Evolutionary conservation across 2,113 vertebrate species (phyloP), one percentile per base, ranked within the genome.

Genomic region (Pteronura brasiliensis): DNA sequence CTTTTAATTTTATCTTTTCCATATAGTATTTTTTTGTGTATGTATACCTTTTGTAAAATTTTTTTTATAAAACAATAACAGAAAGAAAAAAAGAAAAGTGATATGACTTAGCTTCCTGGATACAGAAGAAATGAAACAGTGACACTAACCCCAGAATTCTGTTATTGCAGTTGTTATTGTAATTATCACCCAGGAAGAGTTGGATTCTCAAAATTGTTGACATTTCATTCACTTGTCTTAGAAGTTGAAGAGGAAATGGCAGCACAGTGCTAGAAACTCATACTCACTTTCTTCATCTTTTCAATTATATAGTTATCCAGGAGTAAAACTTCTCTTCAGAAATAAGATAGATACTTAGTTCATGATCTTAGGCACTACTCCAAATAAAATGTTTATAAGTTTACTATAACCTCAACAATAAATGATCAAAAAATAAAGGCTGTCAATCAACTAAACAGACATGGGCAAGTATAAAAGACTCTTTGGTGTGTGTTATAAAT

Each of bases 191-290:
- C 34, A 36, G 55, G 17, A 82, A 81, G 29, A 88, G 83, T 3
- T 96, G 34, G 61, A 23, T 55, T 95, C 93, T 87, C 93, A 97
- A 82, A 93, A 95, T 18, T 92, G 47, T 79, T 97, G 97, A 76
- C 83, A 96, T 90, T 87, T 97, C 80, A 92, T 63, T 82, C 97
- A 96, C 93, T 80, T 90, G 25, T 88, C 61, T 77, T 36, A 44
- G 61, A 92, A 87, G 83, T 20, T 63, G 89, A 96, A 14, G 77
- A 96, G 72, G 61, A 96, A 96, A 93, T 95, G 83, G 36, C 81
- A 95, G 77, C 34, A 7, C 4, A 47, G 55, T 72, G 89, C 55
- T 83, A 92, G 93, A 95, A 97, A 31, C 23, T 95, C 61, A 67
- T 34, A 36, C 55, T 93, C 77, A 93, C 86, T 89, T 92, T 87